phyloP scores from a whole-genome alignment of 2,888 invertebrate species.

The Spodoptera picta region DNA sequence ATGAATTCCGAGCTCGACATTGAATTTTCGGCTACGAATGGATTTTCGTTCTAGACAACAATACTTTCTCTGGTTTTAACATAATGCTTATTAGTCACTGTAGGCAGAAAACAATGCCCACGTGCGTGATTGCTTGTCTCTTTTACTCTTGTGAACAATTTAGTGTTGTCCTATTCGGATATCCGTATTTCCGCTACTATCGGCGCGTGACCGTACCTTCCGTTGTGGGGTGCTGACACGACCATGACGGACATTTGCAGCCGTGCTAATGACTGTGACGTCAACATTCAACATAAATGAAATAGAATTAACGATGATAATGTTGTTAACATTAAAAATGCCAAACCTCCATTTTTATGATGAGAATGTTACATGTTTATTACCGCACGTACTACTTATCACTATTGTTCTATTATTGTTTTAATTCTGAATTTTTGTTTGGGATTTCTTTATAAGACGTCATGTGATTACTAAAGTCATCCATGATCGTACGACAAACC shows the following conservation, averaged over 20 bases:
- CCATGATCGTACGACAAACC: neutral
- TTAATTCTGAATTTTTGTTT: too few relatives aligned
- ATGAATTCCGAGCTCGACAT: slow-evolving; percentile 1
- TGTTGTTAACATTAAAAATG: slow-evolving; percentile 18
- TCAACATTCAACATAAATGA: slow-evolving; percentile 42
- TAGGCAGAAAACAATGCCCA: slow-evolving; percentile 51
- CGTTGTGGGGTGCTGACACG: slow-evolving; percentile 74
- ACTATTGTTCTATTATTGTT: neutral
- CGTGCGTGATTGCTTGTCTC: slow-evolving; percentile 52
- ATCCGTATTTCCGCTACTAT: slow-evolving; percentile 81
- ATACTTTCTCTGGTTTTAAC: slow-evolving; percentile 38
- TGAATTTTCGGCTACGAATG: slow-evolving; percentile 24
- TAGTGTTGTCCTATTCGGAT: slow-evolving; percentile 68
- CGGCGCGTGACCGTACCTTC: slow-evolving; percentile 83
- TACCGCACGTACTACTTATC: neutral
- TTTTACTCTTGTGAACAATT: slow-evolving; percentile 38
- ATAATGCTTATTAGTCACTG: slow-evolving; percentile 45
- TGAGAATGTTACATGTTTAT: slow-evolving; percentile 4
- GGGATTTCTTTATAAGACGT: too few relatives aligned
- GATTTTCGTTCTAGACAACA: slow-evolving; percentile 15
- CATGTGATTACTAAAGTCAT: too few relatives aligned
- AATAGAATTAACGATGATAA: slow-evolving; percentile 27
- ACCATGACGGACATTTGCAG: slow-evolving; percentile 67
- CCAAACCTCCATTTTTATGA: slow-evolving; percentile 27
- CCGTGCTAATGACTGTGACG: slow-evolving; percentile 67